Conservation (phyloP, 2,888 invertebrate species). For the Drosophila anceps region DNA sequence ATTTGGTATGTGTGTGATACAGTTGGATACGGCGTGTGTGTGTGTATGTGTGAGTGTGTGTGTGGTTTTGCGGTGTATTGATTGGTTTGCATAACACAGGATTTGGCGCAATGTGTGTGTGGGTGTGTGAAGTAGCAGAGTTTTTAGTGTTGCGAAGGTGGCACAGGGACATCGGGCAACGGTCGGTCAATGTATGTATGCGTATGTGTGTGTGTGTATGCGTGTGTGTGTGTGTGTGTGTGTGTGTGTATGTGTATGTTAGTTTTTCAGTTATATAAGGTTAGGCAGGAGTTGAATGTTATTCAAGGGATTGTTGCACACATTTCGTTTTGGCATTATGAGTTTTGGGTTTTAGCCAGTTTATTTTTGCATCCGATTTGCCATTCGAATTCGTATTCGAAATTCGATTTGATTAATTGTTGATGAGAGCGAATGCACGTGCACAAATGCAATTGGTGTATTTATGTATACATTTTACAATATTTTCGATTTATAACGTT, state of each 20-base stretch:
- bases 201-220: slow-evolving; percentile 1
- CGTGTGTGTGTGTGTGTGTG: not conserved
- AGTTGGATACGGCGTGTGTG: slow-evolving; percentile 5
- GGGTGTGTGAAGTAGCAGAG: slow-evolving; percentile 12
- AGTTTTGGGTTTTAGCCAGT: slow-evolving; percentile 35
- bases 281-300: slow-evolving; percentile 36
- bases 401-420: slow-evolving; percentile 52
- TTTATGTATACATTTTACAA: slow-evolving; percentile 80
- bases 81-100: slow-evolving; percentile 38
- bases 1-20: slow-evolving; percentile 27
- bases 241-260: slow-evolving; percentile 9
- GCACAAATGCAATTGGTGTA: slow-evolving; percentile 78
- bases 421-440: slow-evolving; percentile 69
- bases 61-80: slow-evolving; percentile 15
- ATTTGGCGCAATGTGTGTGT: slow-evolving; percentile 49
- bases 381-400: slow-evolving; percentile 34
- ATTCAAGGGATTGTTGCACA: slow-evolving; percentile 26
- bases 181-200: slow-evolving; percentile 20
- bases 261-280: slow-evolving; percentile 34
- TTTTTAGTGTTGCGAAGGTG: slow-evolving; percentile 13
- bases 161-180: slow-evolving; percentile 15
- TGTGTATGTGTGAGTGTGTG: slow-evolving; percentile 4
- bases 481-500: slow-evolving; percentile 43
- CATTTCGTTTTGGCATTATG: slow-evolving; percentile 37
- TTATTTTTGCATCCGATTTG: slow-evolving; percentile 24